Evolutionary conservation across 1,140 invertebrate genomes (phyloP).

Genomic region (Drosophila simulans): DNA sequence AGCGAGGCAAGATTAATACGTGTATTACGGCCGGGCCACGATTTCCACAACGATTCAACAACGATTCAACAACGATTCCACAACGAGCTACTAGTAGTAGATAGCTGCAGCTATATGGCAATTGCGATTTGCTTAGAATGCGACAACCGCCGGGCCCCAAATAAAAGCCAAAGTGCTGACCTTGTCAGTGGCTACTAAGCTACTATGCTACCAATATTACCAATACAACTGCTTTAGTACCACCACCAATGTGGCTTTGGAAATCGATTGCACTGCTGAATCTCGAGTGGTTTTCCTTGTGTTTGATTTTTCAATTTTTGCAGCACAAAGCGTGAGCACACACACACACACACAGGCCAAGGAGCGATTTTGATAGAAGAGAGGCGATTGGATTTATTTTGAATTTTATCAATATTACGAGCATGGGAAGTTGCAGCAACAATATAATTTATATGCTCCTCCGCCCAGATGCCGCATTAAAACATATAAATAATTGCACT

Average conservation of each 20-base stretch:
- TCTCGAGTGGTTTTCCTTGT: constrained; percentile 80
- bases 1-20: constrained; percentile 51
- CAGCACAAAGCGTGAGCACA: constrained; percentile 53
- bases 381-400: background rate
- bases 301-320: constrained; percentile 78
- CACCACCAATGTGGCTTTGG: constrained; percentile 5
- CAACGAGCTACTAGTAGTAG: background rate
- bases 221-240: background rate
- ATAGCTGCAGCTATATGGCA: background rate
- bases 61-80: constrained; percentile 32
- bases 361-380: background rate
- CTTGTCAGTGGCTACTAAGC: constrained; percentile 64
- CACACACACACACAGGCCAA: constrained; percentile 10
- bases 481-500: constrained; percentile 2
- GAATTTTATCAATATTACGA: background rate
- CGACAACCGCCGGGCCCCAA: constrained; percentile 72
- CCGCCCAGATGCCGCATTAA: background rate
- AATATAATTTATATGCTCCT: background rate
- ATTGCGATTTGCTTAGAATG: constrained; percentile 62
- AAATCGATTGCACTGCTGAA: constrained; percentile 41
- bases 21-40: constrained; percentile 54
- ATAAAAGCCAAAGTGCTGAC: constrained; percentile 73
- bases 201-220: constrained; percentile 14
- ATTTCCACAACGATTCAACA: constrained; percentile 41
- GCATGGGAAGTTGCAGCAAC: background rate